Evolutionary conservation across 2,113 vertebrate species (phyloP).

Genomic region (Cyphomyrus plagiostoma): DNA sequence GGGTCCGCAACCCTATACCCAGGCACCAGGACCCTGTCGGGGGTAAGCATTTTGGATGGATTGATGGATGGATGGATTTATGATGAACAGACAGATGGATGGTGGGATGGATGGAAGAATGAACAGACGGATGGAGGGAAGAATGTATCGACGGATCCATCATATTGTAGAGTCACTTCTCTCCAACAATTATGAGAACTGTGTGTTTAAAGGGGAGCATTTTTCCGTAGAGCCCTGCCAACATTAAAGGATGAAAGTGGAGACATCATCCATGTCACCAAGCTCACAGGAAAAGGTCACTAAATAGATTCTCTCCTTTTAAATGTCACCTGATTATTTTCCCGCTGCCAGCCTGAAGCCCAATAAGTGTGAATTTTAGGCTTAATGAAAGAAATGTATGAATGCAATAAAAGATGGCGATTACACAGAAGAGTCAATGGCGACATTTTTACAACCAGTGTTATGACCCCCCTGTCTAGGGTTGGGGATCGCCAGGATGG

Average conservation of each 20-base stretch:
- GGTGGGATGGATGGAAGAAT: background rate
- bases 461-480: too few species aligned
- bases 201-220: conserved; percentile 26
- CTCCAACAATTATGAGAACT: background rate
- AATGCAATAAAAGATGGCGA: background rate
- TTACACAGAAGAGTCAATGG: background rate
- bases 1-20: background rate
- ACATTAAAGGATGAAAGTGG: conserved; percentile 52
- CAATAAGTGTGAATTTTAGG: conserved; percentile 5
- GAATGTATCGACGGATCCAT: background rate
- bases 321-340: conserved; percentile 56
- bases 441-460: too few species aligned
- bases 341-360: conserved; percentile 28
- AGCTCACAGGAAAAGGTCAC: conserved; percentile 55
- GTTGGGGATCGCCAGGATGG: too few species aligned
- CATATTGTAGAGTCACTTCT: background rate
- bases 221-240: conserved; percentile 25
- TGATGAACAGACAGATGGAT: background rate
- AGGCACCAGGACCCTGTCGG: background rate
- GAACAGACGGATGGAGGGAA: background rate
- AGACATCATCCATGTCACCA: conserved; percentile 31
- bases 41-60: background rate
- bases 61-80: background rate
- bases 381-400: background rate
- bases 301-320: conserved; percentile 51